phyloP scores from a whole-genome alignment of 1,140 invertebrate species.

The Leucophenga varia region DNA sequence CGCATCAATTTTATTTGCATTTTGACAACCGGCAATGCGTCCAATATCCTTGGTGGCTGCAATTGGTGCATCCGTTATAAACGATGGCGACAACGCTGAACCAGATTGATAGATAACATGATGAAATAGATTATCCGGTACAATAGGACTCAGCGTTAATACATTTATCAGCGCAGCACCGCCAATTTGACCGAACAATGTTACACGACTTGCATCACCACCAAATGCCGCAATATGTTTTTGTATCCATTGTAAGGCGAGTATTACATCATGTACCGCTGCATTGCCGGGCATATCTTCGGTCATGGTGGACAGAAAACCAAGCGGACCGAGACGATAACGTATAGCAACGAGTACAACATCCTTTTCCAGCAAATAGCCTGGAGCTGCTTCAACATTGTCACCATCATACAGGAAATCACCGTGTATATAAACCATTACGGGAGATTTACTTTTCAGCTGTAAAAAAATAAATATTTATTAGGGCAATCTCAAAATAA shows the following conservation, averaged over 20 bases:
- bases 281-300: slow-evolving; percentile 67
- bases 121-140: slow-evolving; percentile 59
- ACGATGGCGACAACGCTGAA: slow-evolving; percentile 67
- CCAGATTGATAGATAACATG: slow-evolving; percentile 57
- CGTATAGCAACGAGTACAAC: slow-evolving; percentile 58
- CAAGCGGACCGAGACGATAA: slow-evolving; percentile 59
- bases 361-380: slow-evolving; percentile 57
- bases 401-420: slow-evolving; percentile 52
- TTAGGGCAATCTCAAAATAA: background rate
- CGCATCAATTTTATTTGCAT: slow-evolving; percentile 29
- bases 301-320: slow-evolving; percentile 62
- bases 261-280: slow-evolving; percentile 66
- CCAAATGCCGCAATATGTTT: slow-evolving; percentile 68
- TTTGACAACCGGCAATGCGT: slow-evolving; percentile 41
- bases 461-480: slow-evolving; percentile 6
- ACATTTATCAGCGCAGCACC: slow-evolving; percentile 59
- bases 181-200: slow-evolving; percentile 64
- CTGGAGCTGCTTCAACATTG: slow-evolving; percentile 38
- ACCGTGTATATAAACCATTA: slow-evolving; percentile 55
- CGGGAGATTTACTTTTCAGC: slow-evolving; percentile 35
- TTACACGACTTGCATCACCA: slow-evolving; percentile 66
- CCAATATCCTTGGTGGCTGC: slow-evolving; percentile 39
- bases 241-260: slow-evolving; percentile 66
- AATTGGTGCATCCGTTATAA: slow-evolving; percentile 64
- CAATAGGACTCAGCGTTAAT: slow-evolving; percentile 52